Evolutionary conservation across 2,888 invertebrate species (phyloP).

Genomic region (Thereva nobilitata): DNA sequence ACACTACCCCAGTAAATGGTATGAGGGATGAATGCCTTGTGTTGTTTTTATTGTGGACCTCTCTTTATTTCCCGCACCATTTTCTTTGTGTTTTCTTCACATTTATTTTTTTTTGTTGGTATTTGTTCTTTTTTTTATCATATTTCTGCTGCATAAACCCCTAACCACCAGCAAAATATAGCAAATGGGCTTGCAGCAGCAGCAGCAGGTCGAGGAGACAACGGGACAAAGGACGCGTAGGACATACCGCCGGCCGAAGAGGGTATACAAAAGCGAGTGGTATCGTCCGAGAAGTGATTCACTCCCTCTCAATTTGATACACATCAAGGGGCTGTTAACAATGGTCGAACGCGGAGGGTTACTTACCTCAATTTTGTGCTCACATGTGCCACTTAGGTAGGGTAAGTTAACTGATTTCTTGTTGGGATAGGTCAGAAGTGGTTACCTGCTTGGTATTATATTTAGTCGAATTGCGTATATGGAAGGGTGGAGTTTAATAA

Average conservation of each 20-base stretch:
- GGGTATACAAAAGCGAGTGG: too few species aligned
- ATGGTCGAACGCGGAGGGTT: slow-evolving; percentile 4
- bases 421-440: slow-evolving; percentile 27
- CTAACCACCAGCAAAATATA: too few species aligned
- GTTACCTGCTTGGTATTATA: slow-evolving; percentile 1
- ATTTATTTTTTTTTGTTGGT: too few species aligned
- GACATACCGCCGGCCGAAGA: too few species aligned
- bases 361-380: slow-evolving; percentile 22
- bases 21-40: slow-evolving; percentile 5
- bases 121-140: too few species aligned
- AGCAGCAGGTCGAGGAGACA: too few species aligned
- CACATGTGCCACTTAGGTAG: slow-evolving; percentile 18
- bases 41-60: slow-evolving; percentile 13
- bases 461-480: slow-evolving; percentile 4
- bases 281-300: too few species aligned
- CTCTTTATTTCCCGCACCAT: slow-evolving; percentile 1
- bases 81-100: not conserved
- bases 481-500: slow-evolving; percentile 20
- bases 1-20: slow-evolving; percentile 14
- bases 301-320: too few species aligned
- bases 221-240: too few species aligned
- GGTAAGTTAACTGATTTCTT: slow-evolving; percentile 17
- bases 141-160: too few species aligned
- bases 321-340: slow-evolving; percentile 22
- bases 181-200: too few species aligned